phyloP scores from a whole-genome alignment of 2,797 vertebrate species.

The Dermochelys coriacea region DNA sequence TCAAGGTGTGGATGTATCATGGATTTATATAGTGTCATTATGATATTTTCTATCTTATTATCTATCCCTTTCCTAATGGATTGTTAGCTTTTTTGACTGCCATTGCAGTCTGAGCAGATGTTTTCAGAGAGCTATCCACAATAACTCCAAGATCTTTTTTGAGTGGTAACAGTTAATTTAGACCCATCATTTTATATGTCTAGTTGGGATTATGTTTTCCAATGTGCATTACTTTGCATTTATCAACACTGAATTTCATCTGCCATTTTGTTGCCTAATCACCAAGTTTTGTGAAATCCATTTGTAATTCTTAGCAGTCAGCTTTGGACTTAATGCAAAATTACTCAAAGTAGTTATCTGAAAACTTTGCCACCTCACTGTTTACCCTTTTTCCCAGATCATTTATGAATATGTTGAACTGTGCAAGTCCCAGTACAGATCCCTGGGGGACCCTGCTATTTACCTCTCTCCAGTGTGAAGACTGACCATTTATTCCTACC shows the following conservation, averaged over 20 bases:
- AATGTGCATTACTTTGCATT: background rate
- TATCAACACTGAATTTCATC: background rate
- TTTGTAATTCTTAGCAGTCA: no score
- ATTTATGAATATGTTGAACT: no score
- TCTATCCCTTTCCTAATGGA: background rate
- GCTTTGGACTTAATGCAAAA: no score
- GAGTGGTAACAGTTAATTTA: background rate
- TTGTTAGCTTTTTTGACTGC: background rate
- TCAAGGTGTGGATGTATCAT: background rate
- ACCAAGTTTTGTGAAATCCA: no score
- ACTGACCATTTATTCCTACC: no score
- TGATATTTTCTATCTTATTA: background rate
- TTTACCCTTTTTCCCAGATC: no score
- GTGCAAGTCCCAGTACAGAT: no score
- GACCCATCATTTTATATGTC: background rate
- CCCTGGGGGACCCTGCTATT: no score
- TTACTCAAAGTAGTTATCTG: no score
- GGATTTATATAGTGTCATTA: background rate
- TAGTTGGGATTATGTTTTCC: background rate
- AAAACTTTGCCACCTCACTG: no score
- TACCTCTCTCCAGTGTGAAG: no score
- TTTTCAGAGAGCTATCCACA: background rate
- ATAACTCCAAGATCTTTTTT: background rate
- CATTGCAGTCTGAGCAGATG: background rate
- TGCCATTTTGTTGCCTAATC: background rate